Percentiles rank a stretch among this genome's conserved stretches.
Conservation (phyloP, 1,140 invertebrate genomes). For the Orchesella cincta region DNA sequence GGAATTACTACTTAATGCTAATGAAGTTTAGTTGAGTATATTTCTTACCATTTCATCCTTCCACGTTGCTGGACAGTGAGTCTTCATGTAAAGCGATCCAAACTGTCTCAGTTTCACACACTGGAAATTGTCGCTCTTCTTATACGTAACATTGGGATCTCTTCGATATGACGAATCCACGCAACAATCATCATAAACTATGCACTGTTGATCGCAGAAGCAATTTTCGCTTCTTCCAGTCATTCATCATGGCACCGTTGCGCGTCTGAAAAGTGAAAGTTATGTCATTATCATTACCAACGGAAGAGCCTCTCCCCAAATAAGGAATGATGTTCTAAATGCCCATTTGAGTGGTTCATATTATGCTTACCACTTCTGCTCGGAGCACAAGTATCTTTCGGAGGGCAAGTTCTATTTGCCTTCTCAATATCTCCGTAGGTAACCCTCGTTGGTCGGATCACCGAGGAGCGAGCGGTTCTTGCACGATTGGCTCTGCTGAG, state of each 20-base stretch:
- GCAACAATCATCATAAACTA: conserved; percentile 61
- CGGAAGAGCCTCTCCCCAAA: too few relatives aligned
- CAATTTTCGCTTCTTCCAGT: conserved; percentile 60
- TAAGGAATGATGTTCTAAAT: too few relatives aligned
- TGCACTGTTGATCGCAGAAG: conserved; percentile 59
- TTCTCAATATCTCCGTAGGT: conserved; percentile 50
- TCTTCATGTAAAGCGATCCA: conserved; percentile 59
- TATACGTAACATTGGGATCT: conserved; percentile 50
- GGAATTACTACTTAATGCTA: too few relatives aligned
- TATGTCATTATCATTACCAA: too few relatives aligned
- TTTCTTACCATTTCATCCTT: conserved; percentile 51
- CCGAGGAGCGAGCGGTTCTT: conserved; percentile 41
- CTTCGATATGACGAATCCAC: conserved; percentile 55
- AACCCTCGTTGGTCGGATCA: conserved; percentile 45
- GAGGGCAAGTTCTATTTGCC: conserved; percentile 48
- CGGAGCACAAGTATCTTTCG: conserved; percentile 49
- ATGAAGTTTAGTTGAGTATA: too few relatives aligned
- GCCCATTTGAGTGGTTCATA: too few relatives aligned
- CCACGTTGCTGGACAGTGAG: conserved; percentile 57
- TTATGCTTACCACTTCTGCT: conserved; percentile 35
- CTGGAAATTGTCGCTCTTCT: conserved; percentile 52
- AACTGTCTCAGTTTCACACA: conserved; percentile 57
- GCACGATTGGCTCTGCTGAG: conserved; percentile 23
- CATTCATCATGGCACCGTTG: conserved; percentile 51
- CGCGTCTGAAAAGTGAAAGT: conserved; percentile 29